Base-by-base conservation (phyloP, 2,888 invertebrate genomes). In the Gandaritis pyraliata region DNA sequence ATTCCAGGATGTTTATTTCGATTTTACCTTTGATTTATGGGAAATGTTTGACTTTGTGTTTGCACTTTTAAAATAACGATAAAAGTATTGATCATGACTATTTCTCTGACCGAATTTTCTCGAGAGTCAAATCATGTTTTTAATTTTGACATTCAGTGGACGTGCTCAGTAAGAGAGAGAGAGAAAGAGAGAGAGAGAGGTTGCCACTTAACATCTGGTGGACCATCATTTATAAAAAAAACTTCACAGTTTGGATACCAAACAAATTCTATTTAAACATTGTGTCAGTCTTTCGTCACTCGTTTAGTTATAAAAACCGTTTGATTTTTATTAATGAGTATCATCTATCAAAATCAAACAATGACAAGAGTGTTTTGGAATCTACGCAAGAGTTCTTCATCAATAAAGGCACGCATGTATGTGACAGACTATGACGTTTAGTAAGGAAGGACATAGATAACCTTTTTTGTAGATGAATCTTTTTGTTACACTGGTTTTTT, bases 281-380 rank as follows among this genome's bases (percentile, higher is more conserved):
- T 59, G 65, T 64, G 63, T 64, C n/a, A n/a, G 63, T 68, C 61
- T 70, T 68, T 70, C 66, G 59, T 68, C 66, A 70, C 68, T 55
- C 62, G 62, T 67, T 66, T 50, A 65, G 38, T 45, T 49, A 70
- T 62, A n/a, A 69, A 60, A 60, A 58, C 57, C 50, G 49, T 65
- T 58, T 68, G 64, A 65, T n/a, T 61, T 58, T 66, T 66, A 70
- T 66, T 65, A 65, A 70, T 66, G 70, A 66, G 57, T 61, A 59
- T 55, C 63, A 68, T 70, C 66, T 68, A 66, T 70, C 68, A 68
- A 68, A 68, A 66, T 48, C 61, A 66, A 68, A 55, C 51, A 63
- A 33, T 63, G n/a, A 36, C 30, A n/a, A 23, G 43, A 45, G 41
- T 49, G 45, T 29, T 45, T 43, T 7, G 30, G 12, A 8, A 1